phyloP scores from a whole-genome alignment of 2,888 invertebrate genomes.

The Melanostoma mellinum region DNA sequence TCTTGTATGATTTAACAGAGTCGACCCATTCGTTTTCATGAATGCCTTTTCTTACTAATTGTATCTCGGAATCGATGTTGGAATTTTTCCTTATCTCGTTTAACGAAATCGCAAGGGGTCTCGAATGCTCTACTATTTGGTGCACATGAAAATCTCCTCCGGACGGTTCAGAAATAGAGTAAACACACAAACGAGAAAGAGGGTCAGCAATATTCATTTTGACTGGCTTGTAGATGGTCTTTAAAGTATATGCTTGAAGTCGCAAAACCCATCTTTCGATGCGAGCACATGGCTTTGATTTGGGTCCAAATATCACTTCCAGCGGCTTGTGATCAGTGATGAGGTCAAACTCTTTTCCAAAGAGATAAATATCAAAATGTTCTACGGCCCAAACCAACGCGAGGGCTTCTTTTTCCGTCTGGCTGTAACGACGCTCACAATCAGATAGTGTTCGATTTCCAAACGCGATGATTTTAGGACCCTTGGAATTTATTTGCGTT shows the following conservation, averaged over 20 bases:
- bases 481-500: background rate
- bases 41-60: background rate
- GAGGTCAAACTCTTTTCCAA: too few relatives aligned
- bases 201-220: background rate
- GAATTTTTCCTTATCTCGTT: background rate
- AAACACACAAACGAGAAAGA: background rate
- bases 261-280: too few relatives aligned
- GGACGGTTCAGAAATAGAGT: background rate
- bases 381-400: too few relatives aligned
- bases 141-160: background rate
- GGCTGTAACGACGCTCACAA: too few relatives aligned
- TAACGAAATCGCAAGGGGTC: background rate
- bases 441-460: conserved; percentile 64
- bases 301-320: too few relatives aligned
- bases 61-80: background rate
- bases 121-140: background rate
- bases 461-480: conserved; percentile 71
- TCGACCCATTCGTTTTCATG: background rate
- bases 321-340: too few relatives aligned
- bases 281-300: too few relatives aligned
- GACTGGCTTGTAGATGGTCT: background rate
- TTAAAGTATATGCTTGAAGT: background rate
- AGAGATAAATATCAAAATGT: too few relatives aligned
- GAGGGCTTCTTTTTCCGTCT: too few relatives aligned
- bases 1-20: too few relatives aligned